Evolutionary conservation across 2,797 vertebrate genomes (phyloP).

Genomic region (Myotis planiceps): DNA sequence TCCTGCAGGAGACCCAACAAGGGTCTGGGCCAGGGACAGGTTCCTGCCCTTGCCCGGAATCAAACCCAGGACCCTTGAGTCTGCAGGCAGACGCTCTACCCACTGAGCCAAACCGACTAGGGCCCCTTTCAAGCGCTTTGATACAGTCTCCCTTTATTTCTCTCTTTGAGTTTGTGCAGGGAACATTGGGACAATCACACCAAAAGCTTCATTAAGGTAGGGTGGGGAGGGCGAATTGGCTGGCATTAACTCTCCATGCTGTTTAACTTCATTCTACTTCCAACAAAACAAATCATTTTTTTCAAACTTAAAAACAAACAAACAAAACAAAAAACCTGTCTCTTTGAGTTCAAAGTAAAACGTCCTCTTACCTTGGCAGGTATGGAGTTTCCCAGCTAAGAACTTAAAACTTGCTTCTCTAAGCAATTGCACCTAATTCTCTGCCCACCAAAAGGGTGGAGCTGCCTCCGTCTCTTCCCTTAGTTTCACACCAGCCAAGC

Average conservation of each 20-base stretch:
- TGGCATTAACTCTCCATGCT: background rate
- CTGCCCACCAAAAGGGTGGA: background rate
- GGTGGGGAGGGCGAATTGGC: background rate
- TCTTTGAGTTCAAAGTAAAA: background rate
- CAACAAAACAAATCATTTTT: constrained; percentile 10
- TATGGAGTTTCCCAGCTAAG: background rate
- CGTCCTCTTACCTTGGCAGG: background rate
- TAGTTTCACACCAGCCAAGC: background rate
- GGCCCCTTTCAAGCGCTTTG: background rate
- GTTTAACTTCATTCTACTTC: background rate
- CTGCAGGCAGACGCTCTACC: no score
- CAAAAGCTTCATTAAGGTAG: background rate
- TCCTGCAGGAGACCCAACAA: no score
- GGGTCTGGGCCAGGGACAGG: no score
- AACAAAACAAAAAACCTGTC: background rate
- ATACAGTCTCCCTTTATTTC: background rate
- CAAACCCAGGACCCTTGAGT: no score
- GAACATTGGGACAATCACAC: background rate
- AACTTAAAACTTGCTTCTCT: background rate
- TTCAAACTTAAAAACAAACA: background rate
- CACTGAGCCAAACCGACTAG: no score
- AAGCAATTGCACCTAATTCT: background rate
- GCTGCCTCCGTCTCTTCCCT: background rate
- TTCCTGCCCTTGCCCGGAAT: no score
- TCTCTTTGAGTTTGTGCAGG: background rate